A percentile compares a stretch with the other conserved stretches of the same genome.
Conservation (phyloP, 2,888 invertebrate genomes). For the Pseudanteris insignis region DNA sequence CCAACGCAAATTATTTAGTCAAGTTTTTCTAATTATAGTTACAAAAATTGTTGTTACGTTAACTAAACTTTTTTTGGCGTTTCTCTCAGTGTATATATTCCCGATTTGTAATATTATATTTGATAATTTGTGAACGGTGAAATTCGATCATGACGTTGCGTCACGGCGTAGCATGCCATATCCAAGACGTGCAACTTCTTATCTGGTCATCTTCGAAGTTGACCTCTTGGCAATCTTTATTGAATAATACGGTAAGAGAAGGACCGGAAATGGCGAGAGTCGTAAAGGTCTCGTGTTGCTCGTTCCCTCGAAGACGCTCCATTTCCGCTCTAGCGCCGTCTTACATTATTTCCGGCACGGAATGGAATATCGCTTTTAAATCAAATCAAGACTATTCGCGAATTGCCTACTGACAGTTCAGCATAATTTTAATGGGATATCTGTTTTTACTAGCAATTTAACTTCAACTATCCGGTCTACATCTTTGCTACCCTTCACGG, state of each 20-base stretch:
- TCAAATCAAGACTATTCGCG: slow-evolving; percentile 66
- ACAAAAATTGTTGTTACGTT: too few species aligned
- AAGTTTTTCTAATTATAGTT: too few species aligned
- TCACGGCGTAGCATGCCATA: slow-evolving; percentile 7
- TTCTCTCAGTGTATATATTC: too few species aligned
- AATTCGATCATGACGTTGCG: not conserved
- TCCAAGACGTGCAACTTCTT: slow-evolving; percentile 29
- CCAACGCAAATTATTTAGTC: too few species aligned
- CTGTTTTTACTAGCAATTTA: slow-evolving; percentile 51
- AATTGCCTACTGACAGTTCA: slow-evolving; percentile 54
- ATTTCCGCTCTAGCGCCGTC: slow-evolving; percentile 63
- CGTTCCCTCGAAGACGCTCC: slow-evolving; percentile 61
- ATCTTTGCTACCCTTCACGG: slow-evolving; percentile 4
- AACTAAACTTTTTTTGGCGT: too few species aligned
- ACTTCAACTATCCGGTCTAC: slow-evolving; percentile 42
- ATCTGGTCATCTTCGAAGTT: slow-evolving; percentile 42
- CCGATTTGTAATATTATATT: too few species aligned
- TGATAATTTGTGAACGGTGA: too few species aligned
- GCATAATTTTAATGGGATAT: slow-evolving; percentile 45
- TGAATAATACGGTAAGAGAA: slow-evolving; percentile 43
- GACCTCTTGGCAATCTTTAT: slow-evolving; percentile 44
- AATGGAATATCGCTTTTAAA: slow-evolving; percentile 67
- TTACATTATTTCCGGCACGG: slow-evolving; percentile 67
- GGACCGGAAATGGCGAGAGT: slow-evolving; percentile 56
- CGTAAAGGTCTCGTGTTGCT: slow-evolving; percentile 50